phyloP scores from a whole-genome alignment of 2,113 vertebrate genomes.

The Neopipo cinnamomea region DNA sequence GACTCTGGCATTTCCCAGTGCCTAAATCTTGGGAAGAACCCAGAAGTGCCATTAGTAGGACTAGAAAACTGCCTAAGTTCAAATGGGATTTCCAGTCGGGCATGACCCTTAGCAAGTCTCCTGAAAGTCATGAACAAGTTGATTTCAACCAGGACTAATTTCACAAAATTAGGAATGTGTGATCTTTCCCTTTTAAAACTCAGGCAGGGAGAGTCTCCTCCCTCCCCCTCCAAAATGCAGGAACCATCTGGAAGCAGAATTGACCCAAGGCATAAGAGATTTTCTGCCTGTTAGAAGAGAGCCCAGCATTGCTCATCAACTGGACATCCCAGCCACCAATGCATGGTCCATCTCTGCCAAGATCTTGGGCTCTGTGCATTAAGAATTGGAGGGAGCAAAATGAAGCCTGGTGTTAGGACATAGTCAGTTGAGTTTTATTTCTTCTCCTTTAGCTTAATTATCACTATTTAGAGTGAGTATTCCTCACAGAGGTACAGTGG shows the following conservation, averaged over 20 bases:
- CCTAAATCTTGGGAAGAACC: neutral
- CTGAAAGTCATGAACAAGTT: neutral
- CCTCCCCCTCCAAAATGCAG: neutral
- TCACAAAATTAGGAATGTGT: neutral
- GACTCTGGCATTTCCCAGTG: neutral
- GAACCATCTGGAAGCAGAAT: neutral
- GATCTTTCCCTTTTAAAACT: neutral
- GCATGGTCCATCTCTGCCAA: neutral
- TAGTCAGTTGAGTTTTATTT: neutral
- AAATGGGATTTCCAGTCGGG: neutral
- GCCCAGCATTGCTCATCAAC: neutral
- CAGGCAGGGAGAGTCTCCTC: neutral
- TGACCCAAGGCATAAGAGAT: neutral
- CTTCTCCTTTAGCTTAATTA: neutral
- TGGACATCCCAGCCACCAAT: neutral
- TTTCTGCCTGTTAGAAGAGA: neutral
- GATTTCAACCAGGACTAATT: neutral
- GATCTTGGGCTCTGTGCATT: neutral
- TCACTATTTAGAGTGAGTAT: neutral
- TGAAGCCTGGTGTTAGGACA: neutral
- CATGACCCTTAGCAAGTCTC: neutral
- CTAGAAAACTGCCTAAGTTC: neutral
- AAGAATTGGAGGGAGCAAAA: neutral
- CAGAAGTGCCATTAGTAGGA: neutral
- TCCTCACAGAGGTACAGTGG: neutral